Evolutionary conservation across 2,797 vertebrate species (phyloP).

Genomic region (Eupleurogrammus muticus): DNA sequence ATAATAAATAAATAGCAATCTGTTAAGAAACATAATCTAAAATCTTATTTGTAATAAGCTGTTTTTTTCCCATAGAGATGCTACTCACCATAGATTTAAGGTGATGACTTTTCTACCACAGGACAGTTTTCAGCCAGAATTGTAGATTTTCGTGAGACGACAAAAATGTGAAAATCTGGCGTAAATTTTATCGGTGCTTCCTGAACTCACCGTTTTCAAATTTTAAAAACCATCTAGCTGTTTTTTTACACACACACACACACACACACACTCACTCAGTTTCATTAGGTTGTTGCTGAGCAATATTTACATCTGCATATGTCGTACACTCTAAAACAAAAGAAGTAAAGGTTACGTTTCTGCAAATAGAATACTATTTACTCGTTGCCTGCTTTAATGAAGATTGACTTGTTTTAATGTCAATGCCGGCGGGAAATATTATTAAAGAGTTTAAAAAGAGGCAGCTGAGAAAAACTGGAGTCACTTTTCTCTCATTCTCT

Average conservation of each 20-base stretch:
- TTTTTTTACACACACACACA: no score
- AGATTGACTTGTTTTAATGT: neutral
- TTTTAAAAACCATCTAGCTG: no score
- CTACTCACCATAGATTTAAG: neutral
- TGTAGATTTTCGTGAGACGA: neutral
- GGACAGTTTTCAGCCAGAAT: neutral
- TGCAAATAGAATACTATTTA: neutral
- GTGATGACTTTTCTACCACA: neutral
- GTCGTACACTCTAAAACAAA: neutral
- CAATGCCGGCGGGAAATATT: neutral
- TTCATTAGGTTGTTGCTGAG: neutral
- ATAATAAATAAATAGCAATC: no score
- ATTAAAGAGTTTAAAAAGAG: no score
- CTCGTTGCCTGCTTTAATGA: neutral
- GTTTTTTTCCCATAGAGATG: conserved; percentile 17
- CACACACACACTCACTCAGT: no score
- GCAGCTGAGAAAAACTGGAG: no score
- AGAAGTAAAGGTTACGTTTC: neutral
- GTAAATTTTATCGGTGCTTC: no score
- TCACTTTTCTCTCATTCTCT: no score
- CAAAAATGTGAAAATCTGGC: no score
- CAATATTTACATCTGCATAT: neutral
- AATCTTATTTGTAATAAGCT: no score
- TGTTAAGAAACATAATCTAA: no score
- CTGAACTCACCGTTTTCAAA: no score